Conservation (phyloP, 2,113 vertebrate species). For the Scopus umbretta region DNA sequence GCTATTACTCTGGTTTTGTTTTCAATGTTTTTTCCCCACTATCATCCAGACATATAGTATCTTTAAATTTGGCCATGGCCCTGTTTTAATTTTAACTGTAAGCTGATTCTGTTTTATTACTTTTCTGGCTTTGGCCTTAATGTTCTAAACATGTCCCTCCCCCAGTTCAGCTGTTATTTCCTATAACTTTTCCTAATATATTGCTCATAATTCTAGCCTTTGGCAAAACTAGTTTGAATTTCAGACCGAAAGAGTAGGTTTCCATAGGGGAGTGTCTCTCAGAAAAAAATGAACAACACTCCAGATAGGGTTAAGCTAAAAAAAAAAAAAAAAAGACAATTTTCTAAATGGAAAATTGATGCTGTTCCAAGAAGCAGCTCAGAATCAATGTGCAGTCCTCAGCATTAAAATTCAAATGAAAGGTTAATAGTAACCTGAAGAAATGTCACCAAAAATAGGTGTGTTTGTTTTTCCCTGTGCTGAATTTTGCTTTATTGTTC, state of each 20-base stretch:
- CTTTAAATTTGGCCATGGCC: background rate
- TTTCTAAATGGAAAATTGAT: slow-evolving; percentile 39
- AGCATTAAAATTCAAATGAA: slow-evolving; percentile 8
- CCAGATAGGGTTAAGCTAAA: background rate
- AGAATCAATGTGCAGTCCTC: background rate
- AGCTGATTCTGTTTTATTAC: background rate
- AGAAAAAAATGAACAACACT: background rate
- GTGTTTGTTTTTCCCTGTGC: background rate
- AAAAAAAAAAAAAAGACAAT: background rate
- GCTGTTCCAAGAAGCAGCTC: background rate
- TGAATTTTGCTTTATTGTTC: background rate
- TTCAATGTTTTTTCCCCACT: background rate
- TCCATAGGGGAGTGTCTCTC: background rate
- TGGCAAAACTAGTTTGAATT: background rate
- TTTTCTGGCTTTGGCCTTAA: background rate
- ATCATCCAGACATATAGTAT: background rate
- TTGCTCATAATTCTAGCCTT: background rate
- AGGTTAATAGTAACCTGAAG: slow-evolving; percentile 18
- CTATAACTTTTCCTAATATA: background rate
- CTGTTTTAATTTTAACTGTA: background rate
- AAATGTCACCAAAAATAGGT: background rate
- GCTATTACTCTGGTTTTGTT: background rate
- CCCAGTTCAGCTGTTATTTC: background rate
- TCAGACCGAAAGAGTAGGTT: background rate
- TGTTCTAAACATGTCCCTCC: background rate